Evolutionary conservation across 2,797 vertebrate species (phyloP).

Genomic region (Pelochelys cantorii): DNA sequence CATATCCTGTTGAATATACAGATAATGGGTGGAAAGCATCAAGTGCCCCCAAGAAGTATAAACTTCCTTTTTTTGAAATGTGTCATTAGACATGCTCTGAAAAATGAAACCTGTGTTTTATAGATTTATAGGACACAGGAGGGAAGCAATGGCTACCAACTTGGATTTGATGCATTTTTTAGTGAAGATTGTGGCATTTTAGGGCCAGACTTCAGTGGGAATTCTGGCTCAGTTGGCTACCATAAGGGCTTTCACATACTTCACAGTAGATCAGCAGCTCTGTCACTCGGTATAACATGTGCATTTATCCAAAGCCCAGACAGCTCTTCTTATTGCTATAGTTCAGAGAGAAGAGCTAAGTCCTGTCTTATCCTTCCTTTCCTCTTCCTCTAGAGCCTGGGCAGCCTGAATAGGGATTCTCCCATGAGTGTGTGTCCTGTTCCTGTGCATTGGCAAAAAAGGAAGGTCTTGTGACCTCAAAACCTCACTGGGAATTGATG

Average conservation of each 20-base stretch:
- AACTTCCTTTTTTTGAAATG: conserved; percentile 51
- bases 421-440: not conserved
- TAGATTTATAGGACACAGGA: conserved; percentile 9
- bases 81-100: not conserved
- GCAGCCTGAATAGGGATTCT: not conserved
- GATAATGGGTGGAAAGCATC: conserved; percentile 25
- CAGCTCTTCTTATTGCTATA: not conserved
- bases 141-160: conserved; percentile 8
- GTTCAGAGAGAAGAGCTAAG: not conserved
- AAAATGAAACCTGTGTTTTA: conserved; percentile 28
- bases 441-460: not conserved
- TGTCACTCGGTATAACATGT: rapidly evolving
- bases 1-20: conserved; percentile 17
- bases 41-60: conserved; percentile 63
- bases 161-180: not conserved
- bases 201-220: not conserved
- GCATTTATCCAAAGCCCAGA: not conserved
- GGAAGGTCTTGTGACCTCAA: not conserved
- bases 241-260: not conserved
- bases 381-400: not conserved
- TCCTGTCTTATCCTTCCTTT: not conserved
- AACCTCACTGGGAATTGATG: too few species aligned
- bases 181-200: not conserved
- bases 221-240: not conserved
- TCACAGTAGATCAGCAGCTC: not conserved